Percentiles rank a stretch among this genome's conserved stretches.
Conservation (phyloP, 2,797 vertebrate genomes). For the Etheostoma perlongum region DNA sequence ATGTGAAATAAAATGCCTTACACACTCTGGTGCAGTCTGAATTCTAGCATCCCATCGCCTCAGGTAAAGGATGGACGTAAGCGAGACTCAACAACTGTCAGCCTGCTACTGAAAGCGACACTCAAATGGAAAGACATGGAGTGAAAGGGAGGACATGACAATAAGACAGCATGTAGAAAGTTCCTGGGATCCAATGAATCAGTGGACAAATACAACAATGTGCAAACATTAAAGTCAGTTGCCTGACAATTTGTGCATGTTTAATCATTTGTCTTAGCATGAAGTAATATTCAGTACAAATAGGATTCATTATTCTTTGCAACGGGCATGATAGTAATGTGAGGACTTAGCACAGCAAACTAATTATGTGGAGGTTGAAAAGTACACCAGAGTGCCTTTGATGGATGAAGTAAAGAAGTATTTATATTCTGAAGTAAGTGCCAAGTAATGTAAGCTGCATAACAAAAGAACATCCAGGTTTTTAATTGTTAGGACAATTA, state of each 20-base stretch:
- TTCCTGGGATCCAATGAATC: slow-evolving; percentile 31
- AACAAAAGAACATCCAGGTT: not conserved
- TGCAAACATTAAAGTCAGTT: slow-evolving; percentile 65
- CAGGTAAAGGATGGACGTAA: slow-evolving; percentile 25
- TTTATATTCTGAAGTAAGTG: slow-evolving; percentile 35
- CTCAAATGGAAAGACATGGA: slow-evolving; percentile 11
- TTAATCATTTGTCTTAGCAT: slow-evolving; percentile 75
- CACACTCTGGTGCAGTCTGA: slow-evolving; percentile 30
- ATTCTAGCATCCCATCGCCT: slow-evolving; percentile 29
- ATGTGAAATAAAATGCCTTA: slow-evolving; percentile 58
- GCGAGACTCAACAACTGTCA: slow-evolving; percentile 35
- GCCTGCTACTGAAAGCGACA: slow-evolving; percentile 23
- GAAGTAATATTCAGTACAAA: slow-evolving; percentile 76
- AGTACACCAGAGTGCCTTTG: slow-evolving; percentile 37
- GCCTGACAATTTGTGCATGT: slow-evolving; percentile 73
- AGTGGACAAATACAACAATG: slow-evolving; percentile 35
- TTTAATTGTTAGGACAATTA: not conserved
- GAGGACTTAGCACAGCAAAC: slow-evolving; percentile 54
- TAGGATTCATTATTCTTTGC: slow-evolving; percentile 62
- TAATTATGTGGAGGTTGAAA: slow-evolving; percentile 47
- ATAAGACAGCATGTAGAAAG: slow-evolving; percentile 12
- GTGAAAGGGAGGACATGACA: not conserved
- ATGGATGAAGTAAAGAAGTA: slow-evolving; percentile 16
- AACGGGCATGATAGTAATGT: slow-evolving; percentile 48
- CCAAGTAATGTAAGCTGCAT: slow-evolving; percentile 4